These are phyloP conservation scores for Cardiocondyla obscurior DNA, from an alignment of 1,140 invertebrate species.

Conservation along the genomic window DNA sequence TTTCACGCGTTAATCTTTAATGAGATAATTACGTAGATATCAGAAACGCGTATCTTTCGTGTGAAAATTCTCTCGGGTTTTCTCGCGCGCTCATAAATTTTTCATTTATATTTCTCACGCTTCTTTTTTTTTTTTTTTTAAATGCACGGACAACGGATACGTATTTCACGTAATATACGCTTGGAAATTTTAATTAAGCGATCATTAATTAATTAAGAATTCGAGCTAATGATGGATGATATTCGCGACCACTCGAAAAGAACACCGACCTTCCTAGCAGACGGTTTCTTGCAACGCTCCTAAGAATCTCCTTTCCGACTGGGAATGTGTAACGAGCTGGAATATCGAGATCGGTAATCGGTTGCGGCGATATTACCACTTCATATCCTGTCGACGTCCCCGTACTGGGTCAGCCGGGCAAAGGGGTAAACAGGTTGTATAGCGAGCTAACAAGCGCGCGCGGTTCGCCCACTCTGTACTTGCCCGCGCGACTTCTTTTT, in stretches of 20 bases:
- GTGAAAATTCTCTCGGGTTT: not conserved
- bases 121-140: not conserved
- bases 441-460: not conserved
- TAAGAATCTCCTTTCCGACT: not conserved
- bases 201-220: not conserved
- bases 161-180: not conserved
- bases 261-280: not conserved
- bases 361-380: constrained; percentile 67
- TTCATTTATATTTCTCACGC: no score
- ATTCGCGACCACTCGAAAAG: not conserved
- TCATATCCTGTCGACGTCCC: constrained; percentile 59
- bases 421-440: constrained; percentile 67
- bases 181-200: constrained; percentile 3
- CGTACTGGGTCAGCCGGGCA: constrained; percentile 67
- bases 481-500: not conserved
- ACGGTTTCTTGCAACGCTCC: constrained; percentile 4
- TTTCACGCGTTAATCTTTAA: not conserved
- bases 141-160: not conserved
- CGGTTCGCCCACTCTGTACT: constrained; percentile 1
- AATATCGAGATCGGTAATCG: constrained; percentile 70
- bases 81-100: not conserved
- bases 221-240: not conserved
- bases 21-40: not conserved
- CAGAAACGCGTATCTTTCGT: not conserved
- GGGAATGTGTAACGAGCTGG: constrained; percentile 1